Evolutionary conservation across 2,888 invertebrate species (phyloP), one percentile per base, ranked within the genome.

Genomic region (Hyles lineata): DNA sequence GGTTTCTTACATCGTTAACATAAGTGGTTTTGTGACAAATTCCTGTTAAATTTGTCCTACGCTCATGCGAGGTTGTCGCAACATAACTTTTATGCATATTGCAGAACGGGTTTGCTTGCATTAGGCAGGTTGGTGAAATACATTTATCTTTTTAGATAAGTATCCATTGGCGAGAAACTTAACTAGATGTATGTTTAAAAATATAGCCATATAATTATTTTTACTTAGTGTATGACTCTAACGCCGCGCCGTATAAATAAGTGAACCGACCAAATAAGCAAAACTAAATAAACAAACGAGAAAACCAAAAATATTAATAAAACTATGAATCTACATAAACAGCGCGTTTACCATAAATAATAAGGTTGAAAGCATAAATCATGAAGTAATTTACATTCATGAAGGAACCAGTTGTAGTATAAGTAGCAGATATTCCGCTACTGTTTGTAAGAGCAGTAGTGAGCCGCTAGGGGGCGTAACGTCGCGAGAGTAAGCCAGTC

Each of bases 401-500:
- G 70, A 62, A 43, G 61, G 23, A 79, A 73, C 74, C 73, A 78
- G 72, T 72, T 74, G 19, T 74, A 55, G 75, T 72, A 73, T 77
- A 58, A 72, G 80, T 81, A 78, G 76, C 74, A 77, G 78, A 75
- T 79, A 79, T 78, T 75, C 69, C 62, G 77, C 80, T 79, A 79
- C 82, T 75, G 79, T 79, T 75, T 74, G 76, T 76, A 70, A 75
- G 74, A 77, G 76, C 80, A 70, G 78, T 77, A 80, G 82, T 79
- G 60, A 74, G 76, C 72, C 78, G 83, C 79, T 80, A 81, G 79
- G 73, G 80, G 83, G 86, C 83, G 80, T 79, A 71, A 75, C 78
- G 80, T 81, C 83, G 82, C 82, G 79, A 79, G 70, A 76, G 76
- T 79, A 78, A 81, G 82, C 79, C 81, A 81, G 84, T 79, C 80